phyloP scores from a whole-genome alignment of 1,140 invertebrate genomes.

The Acyrthosiphon pisum region DNA sequence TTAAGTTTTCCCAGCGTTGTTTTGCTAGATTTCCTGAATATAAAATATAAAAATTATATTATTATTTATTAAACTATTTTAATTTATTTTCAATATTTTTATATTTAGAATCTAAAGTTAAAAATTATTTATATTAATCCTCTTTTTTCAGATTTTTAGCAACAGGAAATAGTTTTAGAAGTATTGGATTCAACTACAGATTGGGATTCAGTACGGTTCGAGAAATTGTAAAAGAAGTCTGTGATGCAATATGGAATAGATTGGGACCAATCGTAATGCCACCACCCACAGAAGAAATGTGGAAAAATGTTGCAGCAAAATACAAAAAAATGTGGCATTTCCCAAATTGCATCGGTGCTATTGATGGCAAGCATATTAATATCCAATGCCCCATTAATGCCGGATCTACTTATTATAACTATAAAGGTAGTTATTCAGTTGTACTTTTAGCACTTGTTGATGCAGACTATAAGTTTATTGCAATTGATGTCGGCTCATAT shows the following conservation, averaged over 20 bases:
- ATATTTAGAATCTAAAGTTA: not conserved
- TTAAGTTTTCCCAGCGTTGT: slow-evolving; percentile 50
- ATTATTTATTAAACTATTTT: not conserved
- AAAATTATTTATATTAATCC: not conserved
- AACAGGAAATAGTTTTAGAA: not conserved
- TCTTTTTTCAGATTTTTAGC: slow-evolving; percentile 11
- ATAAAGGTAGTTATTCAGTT: slow-evolving; percentile 62
- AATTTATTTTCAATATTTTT: not conserved
- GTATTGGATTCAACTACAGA: not conserved
- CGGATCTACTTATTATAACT: slow-evolving; percentile 61
- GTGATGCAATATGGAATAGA: not conserved
- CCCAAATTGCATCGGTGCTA: slow-evolving; percentile 63
- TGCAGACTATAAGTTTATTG: slow-evolving; percentile 49
- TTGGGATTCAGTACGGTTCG: not conserved
- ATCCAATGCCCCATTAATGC: slow-evolving; percentile 60
- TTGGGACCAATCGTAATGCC: too few relatives aligned
- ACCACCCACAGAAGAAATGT: slow-evolving; percentile 41
- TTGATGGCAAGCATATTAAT: slow-evolving; percentile 62
- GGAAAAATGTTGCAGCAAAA: slow-evolving; percentile 61
- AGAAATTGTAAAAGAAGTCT: not conserved
- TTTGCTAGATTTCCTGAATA: slow-evolving; percentile 47
- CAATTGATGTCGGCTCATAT: slow-evolving; percentile 56
- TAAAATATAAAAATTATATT: not conserved
- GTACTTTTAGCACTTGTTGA: too few relatives aligned
- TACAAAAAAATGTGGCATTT: slow-evolving; percentile 62